Evolutionary conservation across 2,113 vertebrate genomes (phyloP).

Genomic region (Tamias sibiricus): DNA sequence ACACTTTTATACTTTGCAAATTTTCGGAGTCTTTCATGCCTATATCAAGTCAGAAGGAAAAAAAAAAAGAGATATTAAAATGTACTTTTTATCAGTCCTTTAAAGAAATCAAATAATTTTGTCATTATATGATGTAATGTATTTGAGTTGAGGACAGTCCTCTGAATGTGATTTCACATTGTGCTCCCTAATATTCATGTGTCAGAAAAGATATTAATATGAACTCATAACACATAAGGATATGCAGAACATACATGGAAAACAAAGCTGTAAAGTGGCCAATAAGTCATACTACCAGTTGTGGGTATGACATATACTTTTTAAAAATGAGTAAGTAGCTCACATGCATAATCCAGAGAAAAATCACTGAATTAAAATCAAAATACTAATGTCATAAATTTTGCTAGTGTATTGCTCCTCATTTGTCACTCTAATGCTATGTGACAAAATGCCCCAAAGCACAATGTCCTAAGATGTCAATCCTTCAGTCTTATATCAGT

Average conservation of each 20-base stretch:
- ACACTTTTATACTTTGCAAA: background rate
- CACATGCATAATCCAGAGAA: background rate
- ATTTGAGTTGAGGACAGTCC: background rate
- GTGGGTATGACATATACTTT: background rate
- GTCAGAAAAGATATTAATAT: constrained; percentile 11
- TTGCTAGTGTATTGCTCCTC: background rate
- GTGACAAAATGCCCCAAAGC: background rate
- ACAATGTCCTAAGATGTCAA: background rate
- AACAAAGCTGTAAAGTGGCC: background rate
- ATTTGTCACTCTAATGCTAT: background rate
- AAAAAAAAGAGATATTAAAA: background rate
- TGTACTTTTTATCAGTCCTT: background rate
- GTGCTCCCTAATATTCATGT: background rate
- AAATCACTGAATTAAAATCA: constrained; percentile 13
- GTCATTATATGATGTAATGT: background rate
- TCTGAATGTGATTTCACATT: constrained; percentile 13
- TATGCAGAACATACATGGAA: background rate
- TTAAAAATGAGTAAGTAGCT: background rate
- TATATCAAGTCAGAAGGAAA: background rate
- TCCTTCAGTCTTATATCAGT: background rate
- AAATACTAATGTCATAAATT: background rate
- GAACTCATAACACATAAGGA: background rate
- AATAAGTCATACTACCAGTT: background rate
- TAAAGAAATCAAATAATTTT: constrained; percentile 2
- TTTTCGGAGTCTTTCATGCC: background rate